Evolutionary conservation across 53 echinoderm and acorn worm genomes (phyloP), one percentile per base, ranked within the genome.

Genomic region (Mesocentrotus franciscanus): DNA sequence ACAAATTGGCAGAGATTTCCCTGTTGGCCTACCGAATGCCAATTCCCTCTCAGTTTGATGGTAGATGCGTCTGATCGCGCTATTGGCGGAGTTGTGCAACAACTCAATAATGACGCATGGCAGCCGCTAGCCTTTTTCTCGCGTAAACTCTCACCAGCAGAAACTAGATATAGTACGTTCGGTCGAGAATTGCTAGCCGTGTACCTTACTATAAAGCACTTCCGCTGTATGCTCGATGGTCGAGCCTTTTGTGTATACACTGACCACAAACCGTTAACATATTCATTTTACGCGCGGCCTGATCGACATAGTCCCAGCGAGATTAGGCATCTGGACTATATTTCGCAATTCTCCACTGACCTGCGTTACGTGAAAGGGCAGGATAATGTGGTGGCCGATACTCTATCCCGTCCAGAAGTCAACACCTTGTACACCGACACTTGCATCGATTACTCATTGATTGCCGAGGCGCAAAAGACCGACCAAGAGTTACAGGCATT

Each of bases 361-460:
- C 93, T 96, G 14, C 59, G 96, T 24, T 95, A 97, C 62, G 85
- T 96, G 12, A 64, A 61, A 30, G 97, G 97, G 32, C 58, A 34
- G 1, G 95, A 96, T 81, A 97, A 97, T 27, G 94, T 95, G 1
- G 97, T 97, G 29, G 97, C 97, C 9, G 96, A 97, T 61, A 76
- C 95, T 0, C 91, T 97, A 2, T 97, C 97, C 20, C 81, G 96
- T 4, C 66, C 94, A 61, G 58, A 93, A 17, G 34, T 93, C 16
- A 60, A 61, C 36, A 74, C 87, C 22, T 72, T 93, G 32, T 7
- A 64, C 14, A 30, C 71, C 0, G 34, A 55, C 17, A 30, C 66
- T 13, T 34, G 15, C 42, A 16, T 93, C 30, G 78, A 93, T 1
- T 93, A 78, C 32, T 20, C 57, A 0, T 0, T 14, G 24, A 59